These are phyloP conservation scores for Nanorana parkeri DNA, from an alignment of 2,113 vertebrate genomes.

Conservation along the genomic window DNA sequence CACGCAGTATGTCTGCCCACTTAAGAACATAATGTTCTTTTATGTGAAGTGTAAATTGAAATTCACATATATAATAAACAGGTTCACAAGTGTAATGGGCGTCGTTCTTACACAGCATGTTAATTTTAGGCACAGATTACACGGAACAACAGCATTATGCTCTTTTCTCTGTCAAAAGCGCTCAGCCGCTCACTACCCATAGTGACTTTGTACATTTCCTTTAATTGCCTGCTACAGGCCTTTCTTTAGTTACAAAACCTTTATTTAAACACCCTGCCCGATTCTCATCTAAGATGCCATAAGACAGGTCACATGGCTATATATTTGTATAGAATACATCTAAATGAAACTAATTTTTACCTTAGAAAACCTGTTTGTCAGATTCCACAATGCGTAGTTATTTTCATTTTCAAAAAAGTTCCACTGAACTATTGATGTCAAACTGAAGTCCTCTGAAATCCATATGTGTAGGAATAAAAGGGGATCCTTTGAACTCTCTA, in stretches of 20 bases:
- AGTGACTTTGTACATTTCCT: not conserved
- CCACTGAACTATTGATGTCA: too few species aligned
- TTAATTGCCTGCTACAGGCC: not conserved
- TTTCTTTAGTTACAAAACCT: constrained; percentile 4
- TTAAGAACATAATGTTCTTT: constrained; percentile 54
- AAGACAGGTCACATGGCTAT: not conserved
- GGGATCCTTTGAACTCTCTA: too few species aligned
- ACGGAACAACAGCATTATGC: constrained; percentile 32
- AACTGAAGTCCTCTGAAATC: too few species aligned
- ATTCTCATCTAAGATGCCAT: not conserved
- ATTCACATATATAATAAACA: constrained; percentile 35
- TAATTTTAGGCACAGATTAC: constrained; percentile 34
- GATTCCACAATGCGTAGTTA: too few species aligned
- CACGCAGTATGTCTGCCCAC: constrained; percentile 26
- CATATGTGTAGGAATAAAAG: too few species aligned
- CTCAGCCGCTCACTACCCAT: not conserved
- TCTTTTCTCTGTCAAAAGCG: constrained; percentile 17
- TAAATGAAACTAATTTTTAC: not conserved
- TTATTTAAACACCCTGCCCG: not conserved
- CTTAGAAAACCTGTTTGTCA: too few species aligned
- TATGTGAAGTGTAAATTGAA: constrained; percentile 53
- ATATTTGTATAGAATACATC: constrained; percentile 5
- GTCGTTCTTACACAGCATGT: constrained; percentile 25
- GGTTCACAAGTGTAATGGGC: constrained; percentile 4
- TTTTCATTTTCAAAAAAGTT: too few species aligned